Conservation (phyloP, 2,113 vertebrate species). For the Chlorodrepanis virens region DNA sequence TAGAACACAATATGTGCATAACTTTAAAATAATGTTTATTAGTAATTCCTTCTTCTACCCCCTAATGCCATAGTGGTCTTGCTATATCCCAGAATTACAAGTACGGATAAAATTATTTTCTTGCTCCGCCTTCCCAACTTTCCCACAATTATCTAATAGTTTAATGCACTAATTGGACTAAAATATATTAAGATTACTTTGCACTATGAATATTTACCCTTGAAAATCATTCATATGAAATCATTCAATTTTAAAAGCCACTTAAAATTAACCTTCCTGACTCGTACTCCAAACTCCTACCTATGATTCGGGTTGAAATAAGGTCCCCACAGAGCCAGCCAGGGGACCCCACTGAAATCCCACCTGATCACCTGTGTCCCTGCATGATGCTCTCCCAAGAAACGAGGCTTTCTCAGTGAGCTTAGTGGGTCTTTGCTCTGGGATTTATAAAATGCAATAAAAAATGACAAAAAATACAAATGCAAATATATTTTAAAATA, state of each 20-base stretch:
- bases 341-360: not conserved
- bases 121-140: not conserved
- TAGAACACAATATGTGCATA: not conserved
- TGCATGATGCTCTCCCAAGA: conserved; percentile 18
- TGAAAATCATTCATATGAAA: not conserved
- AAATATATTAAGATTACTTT: not conserved
- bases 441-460: conserved; percentile 79
- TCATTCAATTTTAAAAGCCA: not conserved
- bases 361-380: not conserved
- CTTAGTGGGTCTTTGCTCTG: conserved; percentile 27
- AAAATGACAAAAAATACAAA: conserved; percentile 71
- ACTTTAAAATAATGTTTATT: not conserved
- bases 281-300: not conserved
- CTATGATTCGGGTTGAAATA: not conserved
- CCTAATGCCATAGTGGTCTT: not conserved
- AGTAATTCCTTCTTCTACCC: not conserved
- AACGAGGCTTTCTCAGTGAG: conserved; percentile 54
- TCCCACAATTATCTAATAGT: not conserved
- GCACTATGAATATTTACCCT: not conserved
- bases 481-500: conserved; percentile 79
- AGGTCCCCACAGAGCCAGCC: not conserved
- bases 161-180: not conserved
- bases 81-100: not conserved
- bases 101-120: not conserved
- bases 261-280: conserved; percentile 4